Evolutionary conservation across 2,888 invertebrate species (phyloP), one percentile per base, ranked within the genome.

Genomic region (Calliopum simillimum): DNA sequence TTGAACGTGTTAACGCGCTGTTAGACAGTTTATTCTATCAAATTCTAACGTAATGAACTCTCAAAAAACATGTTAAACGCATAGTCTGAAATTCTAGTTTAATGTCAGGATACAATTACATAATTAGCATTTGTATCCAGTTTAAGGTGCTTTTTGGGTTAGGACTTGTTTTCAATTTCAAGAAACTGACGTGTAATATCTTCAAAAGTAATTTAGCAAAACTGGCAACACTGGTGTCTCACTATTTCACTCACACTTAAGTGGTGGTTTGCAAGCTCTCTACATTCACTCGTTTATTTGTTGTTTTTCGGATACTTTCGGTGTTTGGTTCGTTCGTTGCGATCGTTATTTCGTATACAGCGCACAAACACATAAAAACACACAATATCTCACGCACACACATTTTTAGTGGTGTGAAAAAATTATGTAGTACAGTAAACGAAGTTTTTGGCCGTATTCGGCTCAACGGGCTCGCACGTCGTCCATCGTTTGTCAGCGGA

Each of bases 401-500:
- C 56, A 46, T 21, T 49, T 46, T 49, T 49, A 25, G 25, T 46
- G 46, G 21, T 61, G 61, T 61, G 47, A 53, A 49, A 33, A 51
- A 64, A 64, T 53, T 53, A 72, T 73, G 72, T 71, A 70, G 75
- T 74, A 75, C 74, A 75, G 73, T 73, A 74, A 69, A 74, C 72
- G 68, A 59, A 58, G 62, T 70, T 68, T 33, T 70, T 70, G 69
- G 66, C 44, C 59, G 62, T 64, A 70, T 67, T 73, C 74, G 71
- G 72, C 68, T 70, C 21, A 19, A 53, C 43, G 16, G 55, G 44
- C 47, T 71, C 61, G 68, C 19, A 55, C 64, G 58, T 44, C 63
- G 51, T 8, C 61, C 68, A 53, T 53, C 63, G 12, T 59, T 69
- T 62, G 55, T 59, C 69, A 55, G 56, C 73, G 61, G 58, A 64